Evolutionary conservation across 2,797 vertebrate genomes (phyloP).

Genomic region (Acanthurus leucopareius): DNA sequence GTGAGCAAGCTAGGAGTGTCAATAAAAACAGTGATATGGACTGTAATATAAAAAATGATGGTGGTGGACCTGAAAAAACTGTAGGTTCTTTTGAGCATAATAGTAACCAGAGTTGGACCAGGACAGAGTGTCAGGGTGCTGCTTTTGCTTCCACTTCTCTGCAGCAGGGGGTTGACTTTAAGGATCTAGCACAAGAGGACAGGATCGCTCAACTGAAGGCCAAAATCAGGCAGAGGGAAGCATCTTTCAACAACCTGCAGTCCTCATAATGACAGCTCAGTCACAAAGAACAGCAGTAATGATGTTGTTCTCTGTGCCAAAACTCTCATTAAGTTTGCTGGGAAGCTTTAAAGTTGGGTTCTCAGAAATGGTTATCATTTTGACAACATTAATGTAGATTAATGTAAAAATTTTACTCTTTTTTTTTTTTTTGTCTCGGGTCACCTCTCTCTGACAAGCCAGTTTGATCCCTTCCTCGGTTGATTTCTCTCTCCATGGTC

Average conservation of each 20-base stretch:
- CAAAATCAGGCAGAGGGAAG: constrained; percentile 7
- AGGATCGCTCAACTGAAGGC: constrained; percentile 48
- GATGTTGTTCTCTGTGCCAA: too few relatives aligned
- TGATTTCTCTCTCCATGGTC: neutral
- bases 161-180: constrained; percentile 44
- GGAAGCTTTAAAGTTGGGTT: neutral
- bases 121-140: neutral
- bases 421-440: neutral
- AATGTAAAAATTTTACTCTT: neutral
- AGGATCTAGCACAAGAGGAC: constrained; percentile 55
- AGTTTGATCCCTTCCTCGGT: accelerated
- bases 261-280: neutral
- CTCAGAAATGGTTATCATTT: neutral
- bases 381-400: neutral
- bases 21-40: neutral
- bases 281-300: neutral
- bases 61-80: neutral
- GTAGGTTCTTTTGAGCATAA: neutral
- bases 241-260: constrained; percentile 11
- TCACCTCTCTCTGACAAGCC: neutral
- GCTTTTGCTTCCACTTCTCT: neutral
- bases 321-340: too few relatives aligned
- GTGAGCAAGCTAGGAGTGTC: neutral
- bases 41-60: neutral
- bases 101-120: constrained; percentile 3